phyloP scores from a whole-genome alignment of 2,113 vertebrate genomes.

The Calidris pugnax region DNA sequence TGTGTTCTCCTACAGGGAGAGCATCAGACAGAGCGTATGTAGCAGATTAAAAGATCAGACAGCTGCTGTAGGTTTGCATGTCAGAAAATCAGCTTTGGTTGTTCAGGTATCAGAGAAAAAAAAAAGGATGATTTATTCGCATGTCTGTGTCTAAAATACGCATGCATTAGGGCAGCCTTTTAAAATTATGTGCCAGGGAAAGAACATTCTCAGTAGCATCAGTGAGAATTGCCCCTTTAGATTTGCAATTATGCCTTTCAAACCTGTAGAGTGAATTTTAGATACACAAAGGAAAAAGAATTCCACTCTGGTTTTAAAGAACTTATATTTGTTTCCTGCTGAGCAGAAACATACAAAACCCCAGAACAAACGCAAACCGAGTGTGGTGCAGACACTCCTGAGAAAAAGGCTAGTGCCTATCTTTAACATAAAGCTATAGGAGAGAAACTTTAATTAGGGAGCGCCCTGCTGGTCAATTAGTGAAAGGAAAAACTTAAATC shows the following conservation, averaged over 20 bases:
- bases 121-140: not conserved
- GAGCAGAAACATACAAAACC: not conserved
- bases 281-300: not conserved
- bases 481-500: not conserved
- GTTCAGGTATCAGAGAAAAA: not conserved
- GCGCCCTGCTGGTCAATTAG: not conserved
- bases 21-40: not conserved
- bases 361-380: not conserved
- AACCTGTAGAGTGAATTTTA: not conserved
- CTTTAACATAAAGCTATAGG: not conserved
- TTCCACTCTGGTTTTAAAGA: not conserved
- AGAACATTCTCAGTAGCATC: not conserved
- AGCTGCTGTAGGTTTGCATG: constrained; percentile 22
- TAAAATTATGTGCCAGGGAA: not conserved
- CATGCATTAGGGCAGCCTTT: not conserved
- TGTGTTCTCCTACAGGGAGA: not conserved
- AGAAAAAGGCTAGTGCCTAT: not conserved
- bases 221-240: not conserved
- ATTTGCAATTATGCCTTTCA: not conserved
- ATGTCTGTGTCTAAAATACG: constrained; percentile 15
- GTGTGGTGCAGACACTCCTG: accelerated
- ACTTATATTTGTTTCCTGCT: not conserved
- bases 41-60: constrained; percentile 54
- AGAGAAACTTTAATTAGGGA: constrained; percentile 21
- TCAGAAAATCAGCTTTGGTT: constrained; percentile 56